Evolutionary conservation across 2,888 invertebrate genomes (phyloP), one percentile per base, ranked within the genome.

Genomic region (Osedax fenrisi): DNA sequence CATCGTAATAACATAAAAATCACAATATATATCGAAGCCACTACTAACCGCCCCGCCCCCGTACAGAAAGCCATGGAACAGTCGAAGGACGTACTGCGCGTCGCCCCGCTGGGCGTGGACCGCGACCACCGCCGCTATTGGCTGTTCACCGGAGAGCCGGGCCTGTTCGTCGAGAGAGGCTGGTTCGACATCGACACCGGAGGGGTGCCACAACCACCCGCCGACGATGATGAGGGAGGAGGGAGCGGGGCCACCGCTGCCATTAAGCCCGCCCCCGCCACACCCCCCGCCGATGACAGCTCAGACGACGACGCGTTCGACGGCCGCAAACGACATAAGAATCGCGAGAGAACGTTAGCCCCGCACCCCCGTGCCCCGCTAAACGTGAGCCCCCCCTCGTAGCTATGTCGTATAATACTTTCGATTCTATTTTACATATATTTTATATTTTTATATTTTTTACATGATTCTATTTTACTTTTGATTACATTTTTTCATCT

Each of bases 101-200:
- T 80, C 26, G 75, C 78, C 5, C 84, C 85, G 0, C 80, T 86
- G 21, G 86, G 86, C 2, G 80, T 80, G 5, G 86, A 86, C 76
- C 79, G 86, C 22, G 78, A 84, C 77, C 85, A 85, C 78, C 81
- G 81, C 74, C 81, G 85, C 13, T 86, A 86, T 80, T 86, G 86
- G 86, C 26, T 78, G 21, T 78, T 78, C 62, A n/a, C 70, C 26
- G 79, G 79, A 70, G 79, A 81, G 2, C 83, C 84, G 5, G 85
- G 83, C 3, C 76, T 84, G 64, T 81, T 79, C 80, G 79, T 85
- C 2, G 85, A 85, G 74, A 84, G 83, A 80, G 84, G 84, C 5
- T 41, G 41, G 41, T 41, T 41, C 41, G 41, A 41, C 41, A 17
- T n/a, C n/a, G n/a, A n/a, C n/a, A n/a, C n/a, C n/a, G n/a, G n/a